Evolutionary conservation across 2,113 vertebrate genomes (phyloP).

Genomic region (Lonchura striata): DNA sequence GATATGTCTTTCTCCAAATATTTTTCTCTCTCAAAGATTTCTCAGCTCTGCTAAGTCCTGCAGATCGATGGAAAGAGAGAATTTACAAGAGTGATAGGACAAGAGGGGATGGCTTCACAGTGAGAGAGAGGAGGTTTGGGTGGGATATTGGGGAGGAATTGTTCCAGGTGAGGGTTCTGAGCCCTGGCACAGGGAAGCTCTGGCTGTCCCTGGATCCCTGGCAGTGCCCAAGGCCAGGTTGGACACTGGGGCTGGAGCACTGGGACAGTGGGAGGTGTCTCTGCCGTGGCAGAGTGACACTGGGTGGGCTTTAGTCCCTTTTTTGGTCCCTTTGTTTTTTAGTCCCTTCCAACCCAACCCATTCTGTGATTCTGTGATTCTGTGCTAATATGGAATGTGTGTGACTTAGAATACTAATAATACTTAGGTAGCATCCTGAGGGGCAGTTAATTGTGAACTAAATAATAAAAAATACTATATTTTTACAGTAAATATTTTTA

Average conservation of each 20-base stretch:
- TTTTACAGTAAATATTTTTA: not conserved
- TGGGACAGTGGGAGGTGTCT: not conserved
- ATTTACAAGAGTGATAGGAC: not conserved
- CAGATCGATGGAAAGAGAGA: not conserved
- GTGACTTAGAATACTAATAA: not conserved
- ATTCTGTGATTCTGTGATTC: rapidly evolving
- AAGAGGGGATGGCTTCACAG: not conserved
- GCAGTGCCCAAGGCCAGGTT: rapidly evolving
- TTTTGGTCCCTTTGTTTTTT: too few species aligned
- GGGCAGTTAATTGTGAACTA: not conserved
- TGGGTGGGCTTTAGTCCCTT: rapidly evolving
- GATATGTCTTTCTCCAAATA: rapidly evolving
- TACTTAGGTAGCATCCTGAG: not conserved
- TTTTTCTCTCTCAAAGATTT: not conserved
- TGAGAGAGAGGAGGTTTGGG: not conserved
- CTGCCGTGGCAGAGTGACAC: not conserved
- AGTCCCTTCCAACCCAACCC: not conserved
- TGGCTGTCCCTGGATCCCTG: not conserved
- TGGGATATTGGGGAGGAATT: not conserved
- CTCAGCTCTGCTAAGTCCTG: not conserved
- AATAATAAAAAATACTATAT: not conserved
- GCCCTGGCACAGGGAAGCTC: not conserved
- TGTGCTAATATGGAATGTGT: too few species aligned
- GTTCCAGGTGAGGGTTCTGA: rapidly evolving
- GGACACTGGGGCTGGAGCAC: not conserved